Conservation (phyloP, 2,113 vertebrate genomes). For the Melanocharis versteri region DNA sequence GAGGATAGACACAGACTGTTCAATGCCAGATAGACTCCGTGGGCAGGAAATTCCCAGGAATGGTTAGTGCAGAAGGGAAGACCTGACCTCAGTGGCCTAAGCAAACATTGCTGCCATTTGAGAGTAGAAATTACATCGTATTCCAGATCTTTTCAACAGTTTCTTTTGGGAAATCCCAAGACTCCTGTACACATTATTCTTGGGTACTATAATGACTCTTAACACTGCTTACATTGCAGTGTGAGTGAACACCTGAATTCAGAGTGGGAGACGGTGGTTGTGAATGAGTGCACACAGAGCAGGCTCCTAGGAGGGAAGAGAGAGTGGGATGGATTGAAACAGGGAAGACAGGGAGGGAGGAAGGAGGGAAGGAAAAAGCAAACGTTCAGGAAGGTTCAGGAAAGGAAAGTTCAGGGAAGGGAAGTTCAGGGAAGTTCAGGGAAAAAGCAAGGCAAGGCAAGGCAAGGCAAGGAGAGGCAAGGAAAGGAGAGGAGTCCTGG, state of each 20-base stretch:
- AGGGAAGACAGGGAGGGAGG: too few species aligned
- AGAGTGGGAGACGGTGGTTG: background rate
- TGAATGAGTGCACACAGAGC: background rate
- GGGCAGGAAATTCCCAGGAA: background rate
- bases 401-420: fast-evolving
- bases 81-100: background rate
- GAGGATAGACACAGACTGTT: fast-evolving
- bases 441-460: too few species aligned
- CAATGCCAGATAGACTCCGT: fast-evolving
- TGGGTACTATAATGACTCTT: background rate
- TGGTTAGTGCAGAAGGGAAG: background rate
- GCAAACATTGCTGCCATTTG: background rate
- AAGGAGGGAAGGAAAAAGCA: too few species aligned
- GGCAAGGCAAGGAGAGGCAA: too few species aligned
- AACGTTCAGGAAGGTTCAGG: too few species aligned
- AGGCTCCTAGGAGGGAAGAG: background rate
- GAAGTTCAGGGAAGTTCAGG: too few species aligned
- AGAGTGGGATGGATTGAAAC: background rate
- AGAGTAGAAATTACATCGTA: background rate
- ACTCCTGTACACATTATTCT: background rate
- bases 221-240: background rate
- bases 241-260: background rate
- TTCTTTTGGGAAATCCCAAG: background rate
- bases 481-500: background rate
- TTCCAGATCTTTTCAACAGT: background rate